phyloP scores from a whole-genome alignment of 2,888 invertebrate genomes.

The Candidula unifasciata region DNA sequence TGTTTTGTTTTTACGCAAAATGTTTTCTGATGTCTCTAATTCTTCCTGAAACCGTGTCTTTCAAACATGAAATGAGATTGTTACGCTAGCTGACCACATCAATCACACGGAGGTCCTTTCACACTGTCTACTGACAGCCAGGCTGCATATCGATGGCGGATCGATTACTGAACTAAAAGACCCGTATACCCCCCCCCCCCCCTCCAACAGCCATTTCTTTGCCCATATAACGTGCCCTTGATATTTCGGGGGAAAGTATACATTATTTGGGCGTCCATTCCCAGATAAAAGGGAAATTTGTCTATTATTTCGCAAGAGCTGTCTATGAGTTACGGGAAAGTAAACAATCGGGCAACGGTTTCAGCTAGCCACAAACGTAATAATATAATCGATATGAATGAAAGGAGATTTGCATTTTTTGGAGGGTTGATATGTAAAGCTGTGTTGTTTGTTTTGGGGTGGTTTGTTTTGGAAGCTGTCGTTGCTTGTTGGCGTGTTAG shows the following conservation, averaged over 20 bases:
- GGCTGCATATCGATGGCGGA: not conserved
- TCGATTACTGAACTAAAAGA: slow-evolving; percentile 3
- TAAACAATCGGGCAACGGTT: not conserved
- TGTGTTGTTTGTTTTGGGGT: too few relatives aligned
- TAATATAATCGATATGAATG: slow-evolving; percentile 34
- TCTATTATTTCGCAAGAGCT: slow-evolving; percentile 15
- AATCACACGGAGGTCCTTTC: not conserved
- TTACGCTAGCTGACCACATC: not conserved
- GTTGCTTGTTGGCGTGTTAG: too few relatives aligned
- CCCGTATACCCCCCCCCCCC: slow-evolving; percentile 6
- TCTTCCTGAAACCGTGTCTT: not conserved
- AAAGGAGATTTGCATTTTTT: not conserved
- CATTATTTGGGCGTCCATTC: slow-evolving; percentile 1
- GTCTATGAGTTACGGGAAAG: not conserved
- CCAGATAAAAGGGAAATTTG: not conserved
- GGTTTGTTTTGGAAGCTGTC: too few relatives aligned
- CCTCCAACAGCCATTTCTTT: not conserved
- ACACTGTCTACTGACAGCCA: not conserved
- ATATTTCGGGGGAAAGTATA: slow-evolving; percentile 6
- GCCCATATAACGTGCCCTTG: not conserved
- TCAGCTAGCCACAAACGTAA: slow-evolving; percentile 14
- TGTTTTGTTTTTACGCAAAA: too few relatives aligned
- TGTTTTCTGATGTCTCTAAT: too few relatives aligned
- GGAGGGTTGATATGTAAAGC: too few relatives aligned
- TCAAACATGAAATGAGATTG: not conserved